Conservation (phyloP, 2,888 invertebrate genomes). For the Caenorhabditis sp. region DNA sequence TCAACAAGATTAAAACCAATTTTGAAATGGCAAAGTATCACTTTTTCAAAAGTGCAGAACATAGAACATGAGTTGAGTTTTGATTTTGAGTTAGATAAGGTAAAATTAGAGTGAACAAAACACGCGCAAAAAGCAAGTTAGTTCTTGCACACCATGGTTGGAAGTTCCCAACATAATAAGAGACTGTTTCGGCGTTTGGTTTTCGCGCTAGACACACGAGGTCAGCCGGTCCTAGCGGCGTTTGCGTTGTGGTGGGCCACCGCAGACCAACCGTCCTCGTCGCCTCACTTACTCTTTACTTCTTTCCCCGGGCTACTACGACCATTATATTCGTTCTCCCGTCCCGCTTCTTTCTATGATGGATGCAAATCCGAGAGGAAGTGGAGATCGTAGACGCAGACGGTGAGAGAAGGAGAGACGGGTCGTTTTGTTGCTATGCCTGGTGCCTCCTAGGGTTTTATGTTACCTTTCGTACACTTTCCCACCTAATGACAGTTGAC, state of each 20-base stretch:
- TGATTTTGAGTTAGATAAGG: background rate
- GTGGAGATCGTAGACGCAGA: background rate
- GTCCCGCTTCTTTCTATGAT: slow-evolving; percentile 27
- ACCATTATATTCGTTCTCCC: slow-evolving; percentile 25
- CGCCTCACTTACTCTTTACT: slow-evolving; percentile 29
- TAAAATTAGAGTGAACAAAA: background rate
- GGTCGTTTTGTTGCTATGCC: slow-evolving; percentile 48
- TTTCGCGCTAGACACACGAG: slow-evolving; percentile 51
- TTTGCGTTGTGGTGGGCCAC: slow-evolving; percentile 22
- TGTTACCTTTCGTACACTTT: slow-evolving; percentile 9
- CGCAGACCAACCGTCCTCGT: slow-evolving; percentile 23
- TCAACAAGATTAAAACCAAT: no score
- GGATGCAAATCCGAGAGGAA: slow-evolving; percentile 49
- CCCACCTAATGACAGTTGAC: slow-evolving; percentile 33
- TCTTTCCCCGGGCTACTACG: background rate
- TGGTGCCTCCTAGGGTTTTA: slow-evolving; percentile 18
- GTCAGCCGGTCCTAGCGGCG: slow-evolving; percentile 52
- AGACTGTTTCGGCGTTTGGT: slow-evolving; percentile 15
- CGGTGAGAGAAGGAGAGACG: slow-evolving; percentile 1
- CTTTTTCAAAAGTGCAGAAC: background rate
- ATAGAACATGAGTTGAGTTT: no score
- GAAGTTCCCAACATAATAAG: background rate
- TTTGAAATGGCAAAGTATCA: no score
- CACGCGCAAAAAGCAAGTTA: background rate
- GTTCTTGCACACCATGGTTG: slow-evolving; percentile 18